phyloP scores from a whole-genome alignment of 2,888 invertebrate species.

The Drosophila mettleri region DNA sequence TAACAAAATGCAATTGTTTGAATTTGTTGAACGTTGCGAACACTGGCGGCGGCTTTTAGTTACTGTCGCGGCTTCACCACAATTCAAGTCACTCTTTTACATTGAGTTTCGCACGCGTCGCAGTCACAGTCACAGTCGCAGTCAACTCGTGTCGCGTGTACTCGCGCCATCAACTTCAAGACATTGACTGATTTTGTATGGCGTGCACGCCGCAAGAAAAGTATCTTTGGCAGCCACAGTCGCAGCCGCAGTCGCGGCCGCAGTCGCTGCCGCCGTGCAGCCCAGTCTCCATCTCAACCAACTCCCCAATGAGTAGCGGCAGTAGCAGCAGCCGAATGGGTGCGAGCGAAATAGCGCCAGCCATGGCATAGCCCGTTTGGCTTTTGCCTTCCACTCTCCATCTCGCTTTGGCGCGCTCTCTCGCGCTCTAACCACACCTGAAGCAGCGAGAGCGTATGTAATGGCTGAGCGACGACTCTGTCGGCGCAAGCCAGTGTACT shows the following conservation, averaged over 20 bases:
- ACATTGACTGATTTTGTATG: conserved; percentile 82
- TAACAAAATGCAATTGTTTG: conserved; percentile 47
- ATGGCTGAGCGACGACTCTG: conserved; percentile 46
- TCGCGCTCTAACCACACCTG: conserved; percentile 23
- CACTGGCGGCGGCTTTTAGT: conserved; percentile 25
- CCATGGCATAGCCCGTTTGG: conserved; percentile 26
- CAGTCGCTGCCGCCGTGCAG: conserved; percentile 36
- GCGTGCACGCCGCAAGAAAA: conserved; percentile 81
- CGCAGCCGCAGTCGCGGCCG: conserved; percentile 39
- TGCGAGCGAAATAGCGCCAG: conserved; percentile 46
- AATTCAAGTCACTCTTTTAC: conserved; percentile 38
- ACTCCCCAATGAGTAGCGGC: conserved; percentile 25
- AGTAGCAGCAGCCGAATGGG: conserved; percentile 25
- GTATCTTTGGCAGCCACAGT: conserved; percentile 59
- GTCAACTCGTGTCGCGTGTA: conserved; percentile 78
- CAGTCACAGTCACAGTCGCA: conserved; percentile 52
- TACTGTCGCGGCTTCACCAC: conserved; percentile 35
- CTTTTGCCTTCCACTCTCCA: neutral
- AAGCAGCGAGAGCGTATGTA: conserved; percentile 44
- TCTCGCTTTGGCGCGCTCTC: conserved; percentile 39
- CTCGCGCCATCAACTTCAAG: conserved; percentile 83
- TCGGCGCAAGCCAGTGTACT: conserved; percentile 21
- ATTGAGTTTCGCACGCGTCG: conserved; percentile 49
- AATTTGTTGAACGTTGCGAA: conserved; percentile 10
- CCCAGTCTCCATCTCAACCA: conserved; percentile 53